phyloP scores from a whole-genome alignment of 2,888 invertebrate species.

The Anoncus sp. region DNA sequence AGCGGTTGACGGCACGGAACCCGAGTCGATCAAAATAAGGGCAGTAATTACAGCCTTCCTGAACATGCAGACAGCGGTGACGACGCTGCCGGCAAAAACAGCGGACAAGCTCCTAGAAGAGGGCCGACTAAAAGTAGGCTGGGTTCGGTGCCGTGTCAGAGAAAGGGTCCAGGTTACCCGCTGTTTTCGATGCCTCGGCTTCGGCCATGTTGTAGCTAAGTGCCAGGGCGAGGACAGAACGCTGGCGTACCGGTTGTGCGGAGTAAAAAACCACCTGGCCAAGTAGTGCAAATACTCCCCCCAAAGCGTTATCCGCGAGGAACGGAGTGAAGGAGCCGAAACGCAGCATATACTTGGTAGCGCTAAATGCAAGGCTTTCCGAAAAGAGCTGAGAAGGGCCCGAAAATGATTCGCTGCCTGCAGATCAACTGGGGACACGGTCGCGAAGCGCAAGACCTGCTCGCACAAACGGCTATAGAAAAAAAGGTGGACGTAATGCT shows the following conservation, averaged over 20 bases:
- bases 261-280: conserved; percentile 51
- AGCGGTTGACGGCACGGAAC: neutral
- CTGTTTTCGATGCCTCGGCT: conserved; percentile 42
- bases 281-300: conserved; percentile 43
- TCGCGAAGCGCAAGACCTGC: too few relatives aligned
- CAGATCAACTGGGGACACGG: conserved; percentile 62
- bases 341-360: conserved; percentile 42
- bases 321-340: neutral
- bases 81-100: too few relatives aligned
- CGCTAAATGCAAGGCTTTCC: conserved; percentile 33
- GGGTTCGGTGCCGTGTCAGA: conserved; percentile 60
- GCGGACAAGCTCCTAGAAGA: too few relatives aligned
- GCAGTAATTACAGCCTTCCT: conserved; percentile 4
- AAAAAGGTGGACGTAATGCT: too few relatives aligned
- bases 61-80: conserved; percentile 13
- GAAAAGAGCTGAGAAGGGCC: conserved; percentile 22
- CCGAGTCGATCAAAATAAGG: conserved; percentile 11
- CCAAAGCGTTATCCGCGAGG: conserved; percentile 57
- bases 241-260: conserved; percentile 54
- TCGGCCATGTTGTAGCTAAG: conserved; percentile 20
- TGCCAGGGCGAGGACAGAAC: conserved; percentile 55
- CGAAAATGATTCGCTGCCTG: conserved; percentile 45
- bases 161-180: conserved; percentile 34
- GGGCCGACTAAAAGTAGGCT: too few relatives aligned
- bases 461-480: too few relatives aligned